Evolutionary conservation across 2,797 vertebrate genomes (phyloP).

Genomic region (Leptoclinus maculatus): DNA sequence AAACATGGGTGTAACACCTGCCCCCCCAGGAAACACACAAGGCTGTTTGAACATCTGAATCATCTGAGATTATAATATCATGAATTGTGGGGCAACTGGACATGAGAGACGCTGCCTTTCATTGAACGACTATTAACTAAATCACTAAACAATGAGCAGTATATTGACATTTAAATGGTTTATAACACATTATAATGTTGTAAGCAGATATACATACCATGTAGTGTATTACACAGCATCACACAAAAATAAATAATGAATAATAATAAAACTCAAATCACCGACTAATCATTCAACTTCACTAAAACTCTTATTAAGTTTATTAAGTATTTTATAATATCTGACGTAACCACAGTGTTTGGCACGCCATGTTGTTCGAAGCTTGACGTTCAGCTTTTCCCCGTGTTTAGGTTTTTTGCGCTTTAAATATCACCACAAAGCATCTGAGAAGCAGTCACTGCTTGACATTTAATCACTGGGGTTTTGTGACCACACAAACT

Average conservation of each 20-base stretch:
- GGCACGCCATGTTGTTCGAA: not conserved
- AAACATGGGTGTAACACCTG: slow-evolving; percentile 46
- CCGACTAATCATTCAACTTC: too few relatives aligned
- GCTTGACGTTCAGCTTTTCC: not conserved
- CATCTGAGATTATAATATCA: not conserved
- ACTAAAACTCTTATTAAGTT: not conserved
- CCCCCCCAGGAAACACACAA: slow-evolving; percentile 56
- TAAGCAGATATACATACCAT: too few relatives aligned
- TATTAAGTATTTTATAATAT: slow-evolving; percentile 14
- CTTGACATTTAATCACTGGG: slow-evolving; percentile 73
- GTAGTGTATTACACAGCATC: too few relatives aligned
- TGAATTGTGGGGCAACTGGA: not conserved
- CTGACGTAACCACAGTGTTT: slow-evolving; percentile 3
- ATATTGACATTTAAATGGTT: too few relatives aligned
- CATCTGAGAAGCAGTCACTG: slow-evolving; percentile 50
- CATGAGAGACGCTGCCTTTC: not conserved
- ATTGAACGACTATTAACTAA: not conserved
- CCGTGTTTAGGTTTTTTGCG: slow-evolving; percentile 2
- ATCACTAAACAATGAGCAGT: too few relatives aligned
- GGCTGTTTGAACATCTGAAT: slow-evolving; percentile 2
- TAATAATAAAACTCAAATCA: not conserved
- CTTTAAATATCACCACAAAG: slow-evolving; percentile 43
- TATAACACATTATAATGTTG: too few relatives aligned
- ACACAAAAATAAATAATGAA: too few relatives aligned
- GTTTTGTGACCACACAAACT: slow-evolving; percentile 52